Evolutionary conservation across 1,140 invertebrate genomes (phyloP), one percentile per base, ranked within the genome.

Genomic region (Lepidurus couesii): DNA sequence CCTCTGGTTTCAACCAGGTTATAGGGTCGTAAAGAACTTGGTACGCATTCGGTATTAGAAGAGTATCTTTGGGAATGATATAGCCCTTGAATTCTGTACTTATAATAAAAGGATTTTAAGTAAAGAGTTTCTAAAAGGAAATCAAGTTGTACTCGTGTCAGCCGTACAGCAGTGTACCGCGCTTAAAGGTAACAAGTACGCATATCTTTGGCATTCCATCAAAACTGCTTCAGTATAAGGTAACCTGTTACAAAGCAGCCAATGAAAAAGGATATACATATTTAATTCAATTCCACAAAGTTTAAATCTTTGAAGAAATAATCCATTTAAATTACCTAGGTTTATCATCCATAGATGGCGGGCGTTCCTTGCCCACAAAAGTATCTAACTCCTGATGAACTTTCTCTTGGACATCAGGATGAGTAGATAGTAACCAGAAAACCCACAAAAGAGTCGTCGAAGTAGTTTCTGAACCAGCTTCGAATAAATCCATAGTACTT

Each of bases 361-460:
- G 7, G 11, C 77, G 45, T 10, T 78, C 53, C 3, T 47, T 42
- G 0, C 87, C 87, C 16, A 92, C 83, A 5, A 87, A 84, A 0
- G 83, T 81, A 42, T 89, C 87, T 21, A 95, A 87, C 84, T 93
- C 91, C 0, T 88, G 81, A 26, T 89, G 89, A 1, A 93, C 83
- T 82, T 89, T 89, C 0, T 85, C 81, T 83, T 95, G 93, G 1
- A 92, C 84, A 24, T 91, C 87, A 78, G 88, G 87, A 80, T 92
- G 84, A 73, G 90, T 83, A 1, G 91, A 83, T 82, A 93, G 88
- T 21, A 88, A 86, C 65, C 93, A 85, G 43, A 95, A 85, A 1
- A 89, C 87, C 85, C 94, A 92, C 79, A 90, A 89, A 5, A 95
- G 82, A 0, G 90, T 89, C 44, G 87, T 90, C 47, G 91, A 89